Base-by-base conservation (phyloP, 2,888 invertebrate species). In the Eristalinus sepulchralis region DNA sequence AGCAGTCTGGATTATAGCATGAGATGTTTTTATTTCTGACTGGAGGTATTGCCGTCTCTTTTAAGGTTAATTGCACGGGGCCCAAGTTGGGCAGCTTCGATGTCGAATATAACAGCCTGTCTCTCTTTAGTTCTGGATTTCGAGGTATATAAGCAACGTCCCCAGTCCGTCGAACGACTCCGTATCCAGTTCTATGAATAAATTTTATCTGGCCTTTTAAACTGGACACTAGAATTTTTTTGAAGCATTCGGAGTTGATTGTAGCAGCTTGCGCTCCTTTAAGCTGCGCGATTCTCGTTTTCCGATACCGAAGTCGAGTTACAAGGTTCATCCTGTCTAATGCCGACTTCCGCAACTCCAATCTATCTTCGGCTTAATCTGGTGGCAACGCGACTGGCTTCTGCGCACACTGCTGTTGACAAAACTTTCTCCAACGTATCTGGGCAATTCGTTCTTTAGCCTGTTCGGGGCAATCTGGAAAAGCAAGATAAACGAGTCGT, bases 341-440 rank as follows among this genome's bases (percentile, higher is more conserved):
- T 24, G 9, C 24, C 27, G 27, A 59, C 10, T 11, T 59, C 24
- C 27, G 59, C 59, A 5, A 59, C 17, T 11, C 53, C 2, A 4
- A 53, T 53, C 53, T 53, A n/a, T 53, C 53, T 59, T 24, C 59
- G 59, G 22, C 59, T 59, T 59, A 24, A 24, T 6, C 57, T 57
- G 33, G 55, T 68, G 20, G 68, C 57, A 13, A 67, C 13, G 27
- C 20, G 53, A 8, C 33, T 68, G 5, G 68, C 55, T 68, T 57
- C 68, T 57, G 57, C 57, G 6, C 57, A 4, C 11, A 31, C 22
- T 20, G 57, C 68, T 2, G 20, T 20, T 33, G 10, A 57, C 20
- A 64, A 36, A 39, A 47, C 64, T 1, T 10, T 24, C 24, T 64
- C 47, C 9, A 64, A 36, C 27, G 64, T 20, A 2, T 6, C 27